Percentiles rank a stretch among this genome's conserved stretches.
phyloP scores from a whole-genome alignment of 2,113 vertebrate species.

The Struthio camelus region DNA sequence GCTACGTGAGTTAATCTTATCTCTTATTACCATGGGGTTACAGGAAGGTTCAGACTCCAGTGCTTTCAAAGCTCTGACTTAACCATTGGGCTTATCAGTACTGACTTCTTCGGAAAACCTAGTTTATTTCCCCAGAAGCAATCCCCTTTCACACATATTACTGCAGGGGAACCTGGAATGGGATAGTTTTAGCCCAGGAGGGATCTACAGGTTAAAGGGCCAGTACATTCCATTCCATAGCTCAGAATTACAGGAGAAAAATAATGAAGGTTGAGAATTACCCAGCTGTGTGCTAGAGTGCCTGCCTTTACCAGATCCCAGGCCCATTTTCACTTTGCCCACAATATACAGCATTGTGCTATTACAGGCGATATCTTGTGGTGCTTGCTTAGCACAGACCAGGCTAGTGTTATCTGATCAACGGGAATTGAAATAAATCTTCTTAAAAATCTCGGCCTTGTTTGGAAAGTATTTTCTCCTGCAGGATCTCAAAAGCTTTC shows the following conservation, averaged over 20 bases:
- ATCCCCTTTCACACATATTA: background rate
- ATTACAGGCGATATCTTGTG: background rate
- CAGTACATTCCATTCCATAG: background rate
- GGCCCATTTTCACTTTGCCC: background rate
- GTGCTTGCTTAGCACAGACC: background rate
- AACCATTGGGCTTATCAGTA: background rate
- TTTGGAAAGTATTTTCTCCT: background rate
- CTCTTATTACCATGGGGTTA: background rate
- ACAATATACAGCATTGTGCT: background rate
- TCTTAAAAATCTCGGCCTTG: background rate
- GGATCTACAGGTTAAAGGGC: background rate
- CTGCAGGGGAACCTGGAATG: background rate
- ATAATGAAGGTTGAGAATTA: background rate
- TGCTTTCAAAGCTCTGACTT: background rate
- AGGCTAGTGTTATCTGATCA: background rate
- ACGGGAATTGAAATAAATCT: background rate
- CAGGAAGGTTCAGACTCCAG: background rate
- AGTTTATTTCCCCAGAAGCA: background rate
- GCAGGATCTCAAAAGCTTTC: background rate
- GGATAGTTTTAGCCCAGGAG: background rate
- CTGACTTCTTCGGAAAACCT: background rate
- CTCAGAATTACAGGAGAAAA: background rate
- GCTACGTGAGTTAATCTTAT: background rate
- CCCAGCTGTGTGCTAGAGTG: background rate
- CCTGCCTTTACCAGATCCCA: background rate